Evolutionary conservation across 2,888 invertebrate genomes (phyloP).

Genomic region (Acheta domesticus): DNA sequence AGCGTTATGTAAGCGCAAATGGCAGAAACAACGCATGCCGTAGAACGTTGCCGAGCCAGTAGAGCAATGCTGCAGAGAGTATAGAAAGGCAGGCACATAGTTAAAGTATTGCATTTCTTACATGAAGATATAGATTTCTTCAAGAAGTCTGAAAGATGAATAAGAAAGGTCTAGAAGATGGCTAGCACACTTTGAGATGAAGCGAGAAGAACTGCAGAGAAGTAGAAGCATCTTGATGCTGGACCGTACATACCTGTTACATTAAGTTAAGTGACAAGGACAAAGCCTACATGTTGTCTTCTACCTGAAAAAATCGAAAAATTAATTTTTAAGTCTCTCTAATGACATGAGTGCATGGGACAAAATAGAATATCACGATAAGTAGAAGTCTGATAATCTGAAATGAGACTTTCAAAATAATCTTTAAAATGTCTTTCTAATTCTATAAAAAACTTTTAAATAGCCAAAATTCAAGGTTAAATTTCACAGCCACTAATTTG

Average conservation of each 20-base stretch:
- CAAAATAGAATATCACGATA: background rate
- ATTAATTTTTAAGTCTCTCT: background rate
- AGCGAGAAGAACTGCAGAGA: slow-evolving; percentile 18
- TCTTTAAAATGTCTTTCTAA: too few relatives aligned
- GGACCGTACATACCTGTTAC: background rate
- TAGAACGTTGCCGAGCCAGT: background rate
- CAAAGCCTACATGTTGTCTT: slow-evolving; percentile 1
- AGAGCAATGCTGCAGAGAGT: background rate
- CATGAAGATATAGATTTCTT: background rate
- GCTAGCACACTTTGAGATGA: slow-evolving; percentile 18
- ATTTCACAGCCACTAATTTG: too few relatives aligned
- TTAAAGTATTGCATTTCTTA: slow-evolving; percentile 2
- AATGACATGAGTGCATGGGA: background rate
- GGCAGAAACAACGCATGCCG: background rate
- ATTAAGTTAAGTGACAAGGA: slow-evolving; percentile 5
- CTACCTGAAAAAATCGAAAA: slow-evolving; percentile 18
- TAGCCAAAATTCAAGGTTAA: too few relatives aligned
- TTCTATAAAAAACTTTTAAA: too few relatives aligned
- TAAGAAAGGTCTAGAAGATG: background rate
- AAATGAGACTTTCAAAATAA: too few relatives aligned
- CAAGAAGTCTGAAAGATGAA: background rate
- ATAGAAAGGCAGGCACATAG: background rate
- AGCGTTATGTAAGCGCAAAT: background rate
- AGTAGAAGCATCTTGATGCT: background rate
- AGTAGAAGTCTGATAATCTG: too few relatives aligned